Percentiles rank a stretch among this genome's conserved stretches.
Conservation (phyloP, 2,113 vertebrate genomes). For the Thamnophis sirtalis region DNA sequence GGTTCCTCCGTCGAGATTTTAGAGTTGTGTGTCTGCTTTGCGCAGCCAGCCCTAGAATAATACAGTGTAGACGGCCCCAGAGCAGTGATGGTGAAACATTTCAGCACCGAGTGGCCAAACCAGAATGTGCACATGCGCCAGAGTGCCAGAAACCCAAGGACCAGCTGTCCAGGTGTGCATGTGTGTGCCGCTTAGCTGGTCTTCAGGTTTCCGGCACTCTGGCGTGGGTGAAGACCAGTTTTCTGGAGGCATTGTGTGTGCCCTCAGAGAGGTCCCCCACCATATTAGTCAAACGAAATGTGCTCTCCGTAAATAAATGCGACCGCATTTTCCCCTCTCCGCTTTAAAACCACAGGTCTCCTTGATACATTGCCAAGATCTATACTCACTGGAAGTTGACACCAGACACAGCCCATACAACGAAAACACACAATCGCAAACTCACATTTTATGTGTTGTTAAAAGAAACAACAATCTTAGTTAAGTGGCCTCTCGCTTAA, state of each 20-base stretch:
- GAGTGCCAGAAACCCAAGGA: no score
- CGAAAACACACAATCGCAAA: background rate
- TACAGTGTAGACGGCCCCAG: background rate
- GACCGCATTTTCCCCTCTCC: constrained; percentile 44
- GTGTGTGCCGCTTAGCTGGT: no score
- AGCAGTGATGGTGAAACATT: no score
- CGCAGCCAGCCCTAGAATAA: background rate
- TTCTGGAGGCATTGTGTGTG: no score
- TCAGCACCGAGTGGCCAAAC: no score
- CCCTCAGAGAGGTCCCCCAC: no score
- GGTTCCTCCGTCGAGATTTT: background rate
- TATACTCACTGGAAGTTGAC: background rate
- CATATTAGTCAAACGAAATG: background rate
- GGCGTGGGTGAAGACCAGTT: no score
- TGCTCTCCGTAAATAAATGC: constrained; percentile 15
- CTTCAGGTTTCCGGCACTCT: no score
- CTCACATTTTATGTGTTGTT: background rate
- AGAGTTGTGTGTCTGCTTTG: background rate
- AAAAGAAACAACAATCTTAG: background rate
- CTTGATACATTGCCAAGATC: background rate
- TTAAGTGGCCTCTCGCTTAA: background rate
- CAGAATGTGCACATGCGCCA: no score
- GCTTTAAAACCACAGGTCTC: constrained; percentile 16
- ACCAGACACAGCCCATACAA: background rate
- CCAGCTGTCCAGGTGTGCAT: no score